Base-by-base conservation (phyloP, 2,888 invertebrate genomes). In the Elmis aenea region DNA sequence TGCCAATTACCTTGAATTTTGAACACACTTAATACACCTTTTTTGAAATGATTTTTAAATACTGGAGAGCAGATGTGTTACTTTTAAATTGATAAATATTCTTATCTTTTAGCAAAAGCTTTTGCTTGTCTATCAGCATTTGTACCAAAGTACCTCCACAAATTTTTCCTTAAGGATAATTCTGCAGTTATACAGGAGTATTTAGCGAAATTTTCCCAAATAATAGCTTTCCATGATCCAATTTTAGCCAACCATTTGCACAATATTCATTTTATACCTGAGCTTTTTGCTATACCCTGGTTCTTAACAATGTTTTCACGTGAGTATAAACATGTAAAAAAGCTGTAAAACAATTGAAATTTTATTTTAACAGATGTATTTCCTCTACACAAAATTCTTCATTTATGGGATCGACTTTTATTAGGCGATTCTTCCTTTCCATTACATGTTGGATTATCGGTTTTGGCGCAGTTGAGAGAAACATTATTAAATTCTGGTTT, bases 231-330 rank as follows among this genome's bases (percentile, higher is more conserved):
- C 67, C 93, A 96, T 62, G 97, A 99, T 66, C 93, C 97, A 0
- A 76, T 81, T 38, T 68, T 99, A 38, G 89, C 92, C 2, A 88
- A 88, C 61, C 97, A 97, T 68, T 72, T 99, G 27, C 81, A 85
- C 55, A 83, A 84, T 9, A 96, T 97, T 51, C 90, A 85, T 59
- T 99, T 99, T 64, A 91, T 88, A 51, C 96, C 99, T 0, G 96
- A 99, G 68, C 73, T 97, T 9, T 99, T 96, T 69, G 94, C 97
- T 11, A 97, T 99, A 65, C 96, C 97, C 0, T 99, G 97, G 97
- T 97, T 96, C 66, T 74, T 97, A 18, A 97, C 96, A 3, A 94
- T 97, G 90, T 97, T 94, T 71, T 94, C 95, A 38, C 95, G 94
- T 95, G 71, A 83, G 86, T 79, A 55, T 30, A 24, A 12, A 10